Conservation (phyloP, 2,113 vertebrate species). For the Chaetodon trifascialis region DNA sequence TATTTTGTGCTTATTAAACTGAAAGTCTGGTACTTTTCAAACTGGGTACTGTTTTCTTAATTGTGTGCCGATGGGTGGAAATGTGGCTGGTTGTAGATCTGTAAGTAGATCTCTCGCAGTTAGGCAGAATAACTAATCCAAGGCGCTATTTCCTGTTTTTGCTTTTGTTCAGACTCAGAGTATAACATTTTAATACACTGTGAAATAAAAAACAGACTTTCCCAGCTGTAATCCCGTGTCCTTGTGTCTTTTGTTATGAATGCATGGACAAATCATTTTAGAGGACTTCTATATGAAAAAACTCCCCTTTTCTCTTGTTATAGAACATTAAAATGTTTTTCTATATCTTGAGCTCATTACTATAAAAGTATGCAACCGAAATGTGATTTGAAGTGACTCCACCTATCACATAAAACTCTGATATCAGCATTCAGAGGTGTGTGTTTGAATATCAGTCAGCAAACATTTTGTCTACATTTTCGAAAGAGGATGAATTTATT, state of each 20-base stretch:
- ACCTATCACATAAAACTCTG: no score
- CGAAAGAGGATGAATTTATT: neutral
- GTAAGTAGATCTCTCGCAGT: neutral
- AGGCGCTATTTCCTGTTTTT: neutral
- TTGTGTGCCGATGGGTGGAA: neutral
- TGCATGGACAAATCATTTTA: no score
- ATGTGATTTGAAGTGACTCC: neutral
- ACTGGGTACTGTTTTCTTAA: no score
- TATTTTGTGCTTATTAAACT: neutral
- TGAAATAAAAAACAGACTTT: neutral
- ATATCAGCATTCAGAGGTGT: neutral
- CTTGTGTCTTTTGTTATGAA: neutral
- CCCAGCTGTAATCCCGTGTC: neutral
- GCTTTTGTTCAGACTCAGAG: neutral
- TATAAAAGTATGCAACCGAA: neutral
- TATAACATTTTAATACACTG: neutral
- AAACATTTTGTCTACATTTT: neutral
- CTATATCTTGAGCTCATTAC: neutral
- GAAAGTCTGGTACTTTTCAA: neutral
- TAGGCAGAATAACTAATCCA: neutral
- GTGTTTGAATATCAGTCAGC: neutral
- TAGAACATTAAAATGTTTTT: neutral
- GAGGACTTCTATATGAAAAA: neutral
- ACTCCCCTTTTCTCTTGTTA: neutral
- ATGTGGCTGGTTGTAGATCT: neutral